These are phyloP conservation scores for Orcinus orca DNA, from an alignment of 2,113 vertebrate genomes.

Conservation along the genomic window DNA sequence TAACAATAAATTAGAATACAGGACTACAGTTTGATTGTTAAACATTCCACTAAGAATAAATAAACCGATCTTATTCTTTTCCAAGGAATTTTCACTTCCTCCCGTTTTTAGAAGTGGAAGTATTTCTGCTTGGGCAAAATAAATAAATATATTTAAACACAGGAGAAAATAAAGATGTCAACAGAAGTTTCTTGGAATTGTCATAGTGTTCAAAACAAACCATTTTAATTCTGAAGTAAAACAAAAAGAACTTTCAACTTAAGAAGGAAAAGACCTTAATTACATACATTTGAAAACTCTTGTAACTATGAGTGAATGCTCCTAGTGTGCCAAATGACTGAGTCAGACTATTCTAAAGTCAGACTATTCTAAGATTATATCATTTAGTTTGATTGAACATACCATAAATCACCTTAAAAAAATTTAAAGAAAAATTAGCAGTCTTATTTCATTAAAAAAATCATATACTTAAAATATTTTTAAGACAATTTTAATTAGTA, in stretches of 20 bases:
- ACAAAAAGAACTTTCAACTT: neutral
- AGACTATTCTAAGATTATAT: constrained; percentile 9
- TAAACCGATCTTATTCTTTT: neutral
- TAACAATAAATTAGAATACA: neutral
- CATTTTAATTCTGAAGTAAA: constrained; percentile 56
- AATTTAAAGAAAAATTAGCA: neutral
- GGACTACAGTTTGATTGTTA: neutral
- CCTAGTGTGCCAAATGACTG: neutral
- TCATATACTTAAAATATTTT: neutral
- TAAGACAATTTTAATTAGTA: neutral
- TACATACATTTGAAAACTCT: neutral
- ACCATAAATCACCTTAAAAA: neutral
- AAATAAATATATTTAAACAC: neutral
- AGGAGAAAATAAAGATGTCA: neutral
- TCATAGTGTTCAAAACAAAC: neutral
- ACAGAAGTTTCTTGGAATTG: neutral
- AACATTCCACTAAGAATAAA: neutral
- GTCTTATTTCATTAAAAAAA: neutral
- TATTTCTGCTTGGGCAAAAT: neutral
- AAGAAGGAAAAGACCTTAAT: neutral
- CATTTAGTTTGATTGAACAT: neutral
- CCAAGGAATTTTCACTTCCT: neutral
- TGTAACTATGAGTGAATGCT: neutral
- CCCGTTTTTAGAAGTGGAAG: neutral
- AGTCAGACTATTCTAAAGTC: neutral